Evolutionary conservation across 2,888 invertebrate genomes (phyloP).

Genomic region (Belgica antarctica): DNA sequence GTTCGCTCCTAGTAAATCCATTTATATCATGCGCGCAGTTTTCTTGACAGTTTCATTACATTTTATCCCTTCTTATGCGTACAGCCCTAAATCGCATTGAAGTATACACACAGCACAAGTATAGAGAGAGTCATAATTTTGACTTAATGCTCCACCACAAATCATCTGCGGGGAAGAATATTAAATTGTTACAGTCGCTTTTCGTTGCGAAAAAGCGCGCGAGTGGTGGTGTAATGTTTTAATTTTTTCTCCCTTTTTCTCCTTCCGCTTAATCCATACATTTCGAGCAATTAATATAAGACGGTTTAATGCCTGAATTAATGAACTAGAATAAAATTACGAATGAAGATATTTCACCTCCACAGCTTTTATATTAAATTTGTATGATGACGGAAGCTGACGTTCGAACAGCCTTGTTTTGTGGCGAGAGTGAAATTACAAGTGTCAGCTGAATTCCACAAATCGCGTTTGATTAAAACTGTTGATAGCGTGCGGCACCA

Average conservation of each 20-base stretch:
- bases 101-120: conserved; percentile 23
- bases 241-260: neutral
- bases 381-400: neutral
- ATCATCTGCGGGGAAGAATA: conserved; percentile 39
- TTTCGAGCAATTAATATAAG: conserved; percentile 29
- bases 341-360: neutral
- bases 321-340: conserved; percentile 17
- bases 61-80: conserved; percentile 32
- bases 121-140: conserved; percentile 41
- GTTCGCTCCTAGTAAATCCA: conserved; percentile 27
- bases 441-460: conserved; percentile 39
- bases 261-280: neutral
- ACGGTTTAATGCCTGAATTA: conserved; percentile 22
- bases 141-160: conserved; percentile 44
- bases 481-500: neutral
- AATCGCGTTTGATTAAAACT: too few relatives aligned
- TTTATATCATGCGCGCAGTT: conserved; percentile 44
- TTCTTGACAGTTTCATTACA: conserved; percentile 44
- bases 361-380: conserved; percentile 17
- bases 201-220: conserved; percentile 17
- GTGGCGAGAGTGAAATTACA: conserved; percentile 14
- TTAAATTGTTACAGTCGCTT: conserved; percentile 38
- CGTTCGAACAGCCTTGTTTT: neutral
- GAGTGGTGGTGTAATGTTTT: neutral
- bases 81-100: conserved; percentile 19